Evolutionary conservation across 2,113 vertebrate species (phyloP).

Genomic region (Anser cygnoides): DNA sequence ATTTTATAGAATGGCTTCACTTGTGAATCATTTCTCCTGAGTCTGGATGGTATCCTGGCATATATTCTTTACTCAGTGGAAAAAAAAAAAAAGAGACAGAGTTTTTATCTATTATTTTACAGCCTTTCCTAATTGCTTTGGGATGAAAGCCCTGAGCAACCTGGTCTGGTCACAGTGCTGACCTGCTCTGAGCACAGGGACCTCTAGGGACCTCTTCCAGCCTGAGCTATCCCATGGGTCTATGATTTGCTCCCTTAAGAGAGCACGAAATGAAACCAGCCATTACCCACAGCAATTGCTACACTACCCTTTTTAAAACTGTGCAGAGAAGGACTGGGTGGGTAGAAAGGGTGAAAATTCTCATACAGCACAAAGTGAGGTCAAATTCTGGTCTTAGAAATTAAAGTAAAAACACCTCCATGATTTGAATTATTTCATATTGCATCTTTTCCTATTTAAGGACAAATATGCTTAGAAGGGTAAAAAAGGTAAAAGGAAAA

Average conservation of each 20-base stretch:
- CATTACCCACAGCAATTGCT: background rate
- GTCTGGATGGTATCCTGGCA: background rate
- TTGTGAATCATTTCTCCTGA: background rate
- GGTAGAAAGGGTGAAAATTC: background rate
- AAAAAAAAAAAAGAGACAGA: background rate
- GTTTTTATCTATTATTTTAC: background rate
- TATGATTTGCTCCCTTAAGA: background rate
- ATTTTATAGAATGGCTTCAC: background rate
- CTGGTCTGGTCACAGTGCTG: background rate
- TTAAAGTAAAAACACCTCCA: background rate
- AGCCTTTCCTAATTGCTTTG: background rate
- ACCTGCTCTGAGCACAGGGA: background rate
- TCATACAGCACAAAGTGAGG: background rate
- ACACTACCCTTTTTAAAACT: background rate
- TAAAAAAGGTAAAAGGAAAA: background rate
- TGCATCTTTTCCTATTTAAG: background rate
- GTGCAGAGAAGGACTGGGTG: background rate
- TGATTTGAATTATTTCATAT: background rate
- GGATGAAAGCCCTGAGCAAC: background rate
- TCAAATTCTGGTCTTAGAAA: background rate
- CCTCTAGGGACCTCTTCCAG: background rate
- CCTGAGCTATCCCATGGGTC: background rate
- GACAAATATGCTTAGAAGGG: background rate
- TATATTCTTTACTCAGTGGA: background rate
- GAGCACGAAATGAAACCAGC: background rate